Percentiles rank a stretch among this genome's conserved stretches.
These are phyloP conservation scores for Drosophila saltans DNA, from an alignment of 1,140 invertebrate genomes.

Conservation along the genomic window DNA sequence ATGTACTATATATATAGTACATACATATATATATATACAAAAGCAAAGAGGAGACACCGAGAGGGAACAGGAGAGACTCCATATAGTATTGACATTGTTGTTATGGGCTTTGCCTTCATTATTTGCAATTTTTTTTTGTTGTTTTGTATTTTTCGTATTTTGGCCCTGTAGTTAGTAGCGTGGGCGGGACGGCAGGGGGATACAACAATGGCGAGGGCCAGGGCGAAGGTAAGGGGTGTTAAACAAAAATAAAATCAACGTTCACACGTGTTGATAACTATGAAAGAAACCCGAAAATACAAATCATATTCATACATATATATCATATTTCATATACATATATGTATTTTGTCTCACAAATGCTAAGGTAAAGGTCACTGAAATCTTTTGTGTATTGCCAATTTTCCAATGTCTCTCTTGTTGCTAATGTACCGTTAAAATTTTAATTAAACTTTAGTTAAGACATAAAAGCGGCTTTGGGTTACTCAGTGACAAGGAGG, in stretches of 20 bases:
- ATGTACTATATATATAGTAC: neutral
- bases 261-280: constrained; percentile 1
- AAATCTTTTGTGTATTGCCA: constrained; percentile 2
- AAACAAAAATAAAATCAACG: neutral
- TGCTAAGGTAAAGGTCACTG: neutral
- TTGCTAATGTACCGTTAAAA: constrained; percentile 3
- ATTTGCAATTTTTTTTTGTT: constrained; percentile 3
- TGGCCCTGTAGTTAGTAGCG: neutral
- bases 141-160: neutral
- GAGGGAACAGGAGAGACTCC: neutral
- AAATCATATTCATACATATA: constrained; percentile 8
- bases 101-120: constrained; percentile 13
- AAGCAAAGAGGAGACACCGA: neutral
- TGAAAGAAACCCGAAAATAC: neutral
- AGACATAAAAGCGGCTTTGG: neutral
- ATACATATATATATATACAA: no score
- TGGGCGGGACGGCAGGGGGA: neutral
- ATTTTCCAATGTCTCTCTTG: neutral
- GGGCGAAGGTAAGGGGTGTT: neutral
- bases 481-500: no score
- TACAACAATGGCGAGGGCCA: neutral
- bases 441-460: neutral
- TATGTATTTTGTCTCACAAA: no score
- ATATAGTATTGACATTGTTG: constrained; percentile 8
- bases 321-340: constrained; percentile 1